phyloP scores from a whole-genome alignment of 2,888 invertebrate genomes.

The Chymomyza fuscimana region DNA sequence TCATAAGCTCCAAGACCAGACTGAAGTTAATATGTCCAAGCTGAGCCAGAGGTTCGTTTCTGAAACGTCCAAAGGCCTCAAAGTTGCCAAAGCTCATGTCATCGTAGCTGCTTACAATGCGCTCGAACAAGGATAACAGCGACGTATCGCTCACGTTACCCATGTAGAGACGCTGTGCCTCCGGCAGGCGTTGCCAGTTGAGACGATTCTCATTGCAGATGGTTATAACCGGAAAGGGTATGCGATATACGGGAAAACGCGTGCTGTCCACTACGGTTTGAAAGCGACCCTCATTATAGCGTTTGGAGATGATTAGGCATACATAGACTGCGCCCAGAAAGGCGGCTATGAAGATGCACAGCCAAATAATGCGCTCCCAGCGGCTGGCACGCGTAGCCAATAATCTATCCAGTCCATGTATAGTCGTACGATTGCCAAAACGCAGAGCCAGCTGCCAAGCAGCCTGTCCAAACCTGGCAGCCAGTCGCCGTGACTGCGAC shows the following conservation, averaged over 20 bases:
- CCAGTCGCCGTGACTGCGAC: conserved; percentile 28
- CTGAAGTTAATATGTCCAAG: conserved; percentile 75
- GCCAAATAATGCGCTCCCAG: conserved; percentile 74
- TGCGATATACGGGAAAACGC: conserved; percentile 73
- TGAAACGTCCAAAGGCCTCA: conserved; percentile 58
- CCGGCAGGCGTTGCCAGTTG: conserved; percentile 75
- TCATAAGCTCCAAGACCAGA: conserved; percentile 72
- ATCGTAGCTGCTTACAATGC: conserved; percentile 70
- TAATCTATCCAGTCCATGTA: conserved; percentile 74
- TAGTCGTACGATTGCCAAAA: conserved; percentile 73
- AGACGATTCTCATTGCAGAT: conserved; percentile 78
- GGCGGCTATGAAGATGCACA: conserved; percentile 67
- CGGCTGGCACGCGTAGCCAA: conserved; percentile 53
- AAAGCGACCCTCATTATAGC: conserved; percentile 72
- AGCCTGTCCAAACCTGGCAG: conserved; percentile 26
- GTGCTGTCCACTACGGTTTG: conserved; percentile 78
- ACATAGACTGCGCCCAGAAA: conserved; percentile 74
- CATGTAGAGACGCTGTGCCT: conserved; percentile 69
- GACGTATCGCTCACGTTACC: conserved; percentile 53
- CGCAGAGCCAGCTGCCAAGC: conserved; percentile 57
- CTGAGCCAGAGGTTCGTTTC: conserved; percentile 52
- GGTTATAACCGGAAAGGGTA: conserved; percentile 76
- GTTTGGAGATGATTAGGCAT: conserved; percentile 73
- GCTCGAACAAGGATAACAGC: conserved; percentile 62
- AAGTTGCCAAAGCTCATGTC: conserved; percentile 74